These are phyloP conservation scores for Pseudochirops corinnae DNA, from an alignment of 2,797 vertebrate species.

Conservation along the genomic window DNA sequence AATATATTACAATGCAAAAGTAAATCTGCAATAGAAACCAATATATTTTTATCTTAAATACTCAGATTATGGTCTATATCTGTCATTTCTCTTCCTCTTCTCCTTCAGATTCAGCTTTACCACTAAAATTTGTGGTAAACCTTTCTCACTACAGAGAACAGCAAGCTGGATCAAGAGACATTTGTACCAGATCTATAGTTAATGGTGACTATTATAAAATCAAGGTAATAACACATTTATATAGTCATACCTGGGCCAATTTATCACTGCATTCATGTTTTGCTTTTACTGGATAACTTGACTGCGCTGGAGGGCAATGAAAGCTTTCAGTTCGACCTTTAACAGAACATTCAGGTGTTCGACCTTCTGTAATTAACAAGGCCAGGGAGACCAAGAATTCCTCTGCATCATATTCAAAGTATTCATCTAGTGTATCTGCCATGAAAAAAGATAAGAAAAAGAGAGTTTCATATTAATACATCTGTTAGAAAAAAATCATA, in stretches of 20 bases:
- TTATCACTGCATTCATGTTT: slow-evolving; percentile 98
- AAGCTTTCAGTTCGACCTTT: slow-evolving; percentile 97
- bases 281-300: slow-evolving; percentile 89
- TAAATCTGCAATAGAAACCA: neutral
- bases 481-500: neutral
- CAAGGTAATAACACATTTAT: neutral
- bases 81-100: neutral
- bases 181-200: neutral
- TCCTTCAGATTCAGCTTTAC: neutral
- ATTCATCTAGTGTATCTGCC: slow-evolving; percentile 95
- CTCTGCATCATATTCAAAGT: slow-evolving; percentile 98
- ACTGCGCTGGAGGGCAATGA: slow-evolving; percentile 97
- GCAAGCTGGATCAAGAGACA: slow-evolving; percentile 20
- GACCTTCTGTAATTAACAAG: slow-evolving; percentile 97
- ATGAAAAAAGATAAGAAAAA: slow-evolving; percentile 59
- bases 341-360: slow-evolving; percentile 96
- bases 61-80: neutral
- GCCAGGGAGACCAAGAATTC: slow-evolving; percentile 98
- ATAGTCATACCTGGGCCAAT: slow-evolving; percentile 91
- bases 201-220: neutral
- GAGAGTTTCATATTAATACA: neutral
- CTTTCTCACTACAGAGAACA: neutral
- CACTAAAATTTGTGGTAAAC: neutral
- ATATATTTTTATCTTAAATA: neutral
- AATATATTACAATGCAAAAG: neutral